phyloP scores from a whole-genome alignment of 2,888 invertebrate genomes.

The Spialia ferax region DNA sequence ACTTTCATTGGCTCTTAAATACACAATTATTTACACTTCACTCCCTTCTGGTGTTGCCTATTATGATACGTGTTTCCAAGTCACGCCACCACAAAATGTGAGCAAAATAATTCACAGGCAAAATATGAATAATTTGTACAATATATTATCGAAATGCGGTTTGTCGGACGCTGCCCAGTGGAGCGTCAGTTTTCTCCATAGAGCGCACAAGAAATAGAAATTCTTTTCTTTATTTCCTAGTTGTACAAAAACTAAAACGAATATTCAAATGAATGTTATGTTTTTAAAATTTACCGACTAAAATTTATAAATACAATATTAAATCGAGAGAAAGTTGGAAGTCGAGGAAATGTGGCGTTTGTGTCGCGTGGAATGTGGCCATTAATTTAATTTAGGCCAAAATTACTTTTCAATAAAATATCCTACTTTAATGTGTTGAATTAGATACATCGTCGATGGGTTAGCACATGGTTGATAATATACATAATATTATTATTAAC shows the following conservation, averaged over 20 bases:
- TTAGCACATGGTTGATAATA: too few species aligned
- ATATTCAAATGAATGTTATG: neutral
- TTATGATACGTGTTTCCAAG: conserved; percentile 23
- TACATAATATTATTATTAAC: too few species aligned
- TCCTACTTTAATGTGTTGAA: too few species aligned
- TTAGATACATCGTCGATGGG: too few species aligned
- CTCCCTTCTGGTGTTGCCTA: conserved; percentile 12
- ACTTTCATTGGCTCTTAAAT: conserved; percentile 1
- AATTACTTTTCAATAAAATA: too few species aligned
- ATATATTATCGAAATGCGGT: conserved; percentile 52
- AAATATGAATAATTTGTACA: conserved; percentile 38
- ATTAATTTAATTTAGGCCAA: too few species aligned
- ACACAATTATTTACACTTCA: conserved; percentile 5
- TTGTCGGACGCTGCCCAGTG: conserved; percentile 59
- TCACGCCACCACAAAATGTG: conserved; percentile 27
- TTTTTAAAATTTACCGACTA: too few species aligned
- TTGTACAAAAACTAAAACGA: neutral
- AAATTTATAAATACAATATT: too few species aligned
- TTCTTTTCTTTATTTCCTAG: neutral
- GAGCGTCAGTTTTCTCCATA: conserved; percentile 46
- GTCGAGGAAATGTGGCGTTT: too few species aligned
- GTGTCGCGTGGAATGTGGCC: too few species aligned
- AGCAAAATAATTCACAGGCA: conserved; percentile 34
- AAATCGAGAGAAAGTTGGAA: too few species aligned
- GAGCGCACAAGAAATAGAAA: conserved; percentile 9